These are phyloP conservation scores for Eupithecia subfuscata DNA, from an alignment of 2,888 invertebrate genomes.

Conservation along the genomic window DNA sequence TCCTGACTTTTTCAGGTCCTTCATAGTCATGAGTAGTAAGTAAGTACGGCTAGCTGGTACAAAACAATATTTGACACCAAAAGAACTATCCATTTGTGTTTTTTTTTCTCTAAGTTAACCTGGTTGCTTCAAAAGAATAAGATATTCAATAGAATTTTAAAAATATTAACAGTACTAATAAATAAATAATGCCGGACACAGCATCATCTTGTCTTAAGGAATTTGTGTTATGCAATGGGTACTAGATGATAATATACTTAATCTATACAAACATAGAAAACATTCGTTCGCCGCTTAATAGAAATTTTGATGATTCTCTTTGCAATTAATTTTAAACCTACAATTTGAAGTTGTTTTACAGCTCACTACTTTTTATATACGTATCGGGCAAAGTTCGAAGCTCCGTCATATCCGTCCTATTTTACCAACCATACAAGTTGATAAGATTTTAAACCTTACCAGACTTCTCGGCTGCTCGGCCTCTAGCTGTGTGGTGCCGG, in stretches of 20 bases:
- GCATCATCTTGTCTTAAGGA: neutral
- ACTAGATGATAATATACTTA: no score
- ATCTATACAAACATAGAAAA: no score
- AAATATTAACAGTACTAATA: neutral
- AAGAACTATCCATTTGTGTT: neutral
- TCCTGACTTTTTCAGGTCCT: constrained; percentile 73
- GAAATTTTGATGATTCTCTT: neutral
- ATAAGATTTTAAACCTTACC: neutral
- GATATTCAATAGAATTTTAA: neutral
- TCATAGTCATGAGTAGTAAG: constrained; percentile 3
- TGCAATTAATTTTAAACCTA: no score
- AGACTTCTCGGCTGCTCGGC: no score
- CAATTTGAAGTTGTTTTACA: no score
- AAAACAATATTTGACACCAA: neutral
- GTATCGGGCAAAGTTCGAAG: neutral
- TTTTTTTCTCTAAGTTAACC: neutral
- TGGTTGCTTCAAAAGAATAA: no score
- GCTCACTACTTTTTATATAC: no score
- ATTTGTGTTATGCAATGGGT: no score
- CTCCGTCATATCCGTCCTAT: neutral
- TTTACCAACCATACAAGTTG: neutral
- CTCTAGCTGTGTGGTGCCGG: no score
- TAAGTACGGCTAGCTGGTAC: constrained; percentile 6
- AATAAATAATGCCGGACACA: neutral
- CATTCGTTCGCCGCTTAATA: no score